Base-by-base conservation (phyloP, 2,888 invertebrate genomes). In the Chirona hameri region DNA sequence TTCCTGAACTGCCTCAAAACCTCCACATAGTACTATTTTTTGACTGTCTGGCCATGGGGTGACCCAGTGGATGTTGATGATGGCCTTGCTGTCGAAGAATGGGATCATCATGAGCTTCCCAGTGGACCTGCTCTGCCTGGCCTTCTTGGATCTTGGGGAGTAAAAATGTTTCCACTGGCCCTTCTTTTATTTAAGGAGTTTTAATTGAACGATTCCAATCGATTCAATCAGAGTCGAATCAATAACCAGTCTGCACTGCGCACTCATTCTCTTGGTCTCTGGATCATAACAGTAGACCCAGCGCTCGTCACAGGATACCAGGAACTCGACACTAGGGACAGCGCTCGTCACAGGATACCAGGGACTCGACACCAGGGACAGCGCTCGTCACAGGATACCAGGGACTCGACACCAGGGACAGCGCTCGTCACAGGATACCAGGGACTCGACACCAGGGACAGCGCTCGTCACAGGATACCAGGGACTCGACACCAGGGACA, bases 101-200 rank as follows among this genome's bases (percentile, higher is more conserved):
- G 29, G 27, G 65, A 83, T 81, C 65, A 83, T 48, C 83, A 83
- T 83, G 52, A 79, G 27, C 72, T 83, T 65, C 82, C 81, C 79
- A n/a, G 81, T 65, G 24, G 81, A 83, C 80, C 69, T 83, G 60
- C 65, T 82, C 82, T 81, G 60, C 65, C 80, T 21, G 27, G 24
- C 46, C 69, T 60, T 83, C 80, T 81, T 83, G 83, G 69, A 21
- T 48, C 48, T 48, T 65, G 81, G 79, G 46, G 29, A 76, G 69
- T 12, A 10, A 18, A 27, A 21, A 52, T 57, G 81, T 52, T 81
- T 81, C 81, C 57, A 81, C 21, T 57, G 57, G 29, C n/a, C n/a
- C n/a, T n/a, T n/a, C n/a, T n/a, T n/a, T n/a, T n/a, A n/a, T n/a
- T n/a, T n/a, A n/a, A n/a, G n/a, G n/a, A n/a, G n/a, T n/a, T n/a